phyloP scores from a whole-genome alignment of 1,140 invertebrate species.

The Lordiphosa mommai region DNA sequence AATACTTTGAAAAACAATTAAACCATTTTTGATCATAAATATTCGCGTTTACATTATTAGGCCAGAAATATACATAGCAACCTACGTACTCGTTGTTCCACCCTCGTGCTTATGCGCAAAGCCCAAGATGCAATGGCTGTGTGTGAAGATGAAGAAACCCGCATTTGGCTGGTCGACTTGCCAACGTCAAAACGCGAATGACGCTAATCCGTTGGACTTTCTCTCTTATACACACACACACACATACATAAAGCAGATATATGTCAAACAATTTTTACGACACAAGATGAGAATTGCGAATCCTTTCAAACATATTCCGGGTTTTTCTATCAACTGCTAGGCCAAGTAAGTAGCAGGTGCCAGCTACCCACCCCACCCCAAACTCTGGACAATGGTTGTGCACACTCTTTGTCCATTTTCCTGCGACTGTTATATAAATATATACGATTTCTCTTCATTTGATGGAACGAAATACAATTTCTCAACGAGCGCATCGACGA shows the following conservation, averaged over 20 bases:
- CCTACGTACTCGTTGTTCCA: no score
- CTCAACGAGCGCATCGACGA: conserved; percentile 43
- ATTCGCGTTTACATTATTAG: no score
- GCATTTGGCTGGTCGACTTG: conserved; percentile 11
- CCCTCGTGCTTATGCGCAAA: not conserved
- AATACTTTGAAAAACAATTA: no score
- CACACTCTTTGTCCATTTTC: conserved; percentile 11
- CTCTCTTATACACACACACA: conserved; percentile 11
- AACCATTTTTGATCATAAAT: no score
- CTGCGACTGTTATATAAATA: conserved; percentile 47
- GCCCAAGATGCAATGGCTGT: conserved; percentile 21
- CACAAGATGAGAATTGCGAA: conserved; percentile 3
- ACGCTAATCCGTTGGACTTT: conserved; percentile 54
- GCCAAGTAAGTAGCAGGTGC: no score
- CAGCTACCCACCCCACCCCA: no score
- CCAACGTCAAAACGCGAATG: conserved; percentile 52
- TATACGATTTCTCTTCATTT: conserved; percentile 76
- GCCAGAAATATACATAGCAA: no score
- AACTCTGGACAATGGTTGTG: conserved; percentile 49
- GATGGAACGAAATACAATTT: conserved; percentile 78
- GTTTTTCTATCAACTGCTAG: no score
- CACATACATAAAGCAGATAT: conserved; percentile 21
- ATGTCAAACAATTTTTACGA: conserved; percentile 63
- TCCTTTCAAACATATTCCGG: no score
- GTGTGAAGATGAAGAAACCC: not conserved